These are phyloP conservation scores for Apotomis capreana DNA, from an alignment of 2,888 invertebrate genomes.

Conservation along the genomic window DNA sequence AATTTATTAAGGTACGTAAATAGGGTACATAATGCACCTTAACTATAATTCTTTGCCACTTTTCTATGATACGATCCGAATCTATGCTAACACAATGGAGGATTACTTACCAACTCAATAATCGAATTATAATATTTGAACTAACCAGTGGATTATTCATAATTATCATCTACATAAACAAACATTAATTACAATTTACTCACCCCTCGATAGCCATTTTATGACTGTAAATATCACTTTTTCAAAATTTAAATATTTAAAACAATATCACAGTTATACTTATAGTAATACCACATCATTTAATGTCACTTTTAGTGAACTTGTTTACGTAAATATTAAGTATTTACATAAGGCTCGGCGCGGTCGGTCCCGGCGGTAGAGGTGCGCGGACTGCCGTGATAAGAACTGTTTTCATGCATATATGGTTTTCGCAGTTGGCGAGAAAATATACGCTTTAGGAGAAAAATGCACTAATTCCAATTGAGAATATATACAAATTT, in stretches of 20 bases:
- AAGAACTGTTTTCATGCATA: constrained; percentile 34
- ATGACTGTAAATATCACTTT: constrained; percentile 48
- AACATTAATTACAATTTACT: constrained; percentile 50
- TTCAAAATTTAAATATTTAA: constrained; percentile 46
- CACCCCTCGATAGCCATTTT: constrained; percentile 71
- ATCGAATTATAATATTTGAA: background rate
- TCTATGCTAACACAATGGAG: no score
- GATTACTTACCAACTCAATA: background rate
- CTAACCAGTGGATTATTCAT: background rate
- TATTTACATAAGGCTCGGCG: constrained; percentile 40
- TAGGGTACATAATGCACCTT: background rate
- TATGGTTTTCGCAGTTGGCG: constrained; percentile 32
- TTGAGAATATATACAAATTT: background rate
- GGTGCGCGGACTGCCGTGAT: constrained; percentile 49
- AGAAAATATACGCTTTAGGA: constrained; percentile 6
- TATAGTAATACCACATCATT: constrained; percentile 54
- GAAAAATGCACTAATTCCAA: constrained; percentile 1
- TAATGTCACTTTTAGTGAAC: constrained; percentile 43
- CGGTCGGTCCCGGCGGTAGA: constrained; percentile 41
- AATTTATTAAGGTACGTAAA: no score
- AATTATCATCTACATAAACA: background rate
- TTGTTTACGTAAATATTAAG: constrained; percentile 38
- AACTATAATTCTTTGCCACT: background rate
- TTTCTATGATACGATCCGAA: background rate
- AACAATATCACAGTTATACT: constrained; percentile 65